Evolutionary conservation across 2,888 invertebrate species (phyloP).

Genomic region (Chromoteleia sp.): DNA sequence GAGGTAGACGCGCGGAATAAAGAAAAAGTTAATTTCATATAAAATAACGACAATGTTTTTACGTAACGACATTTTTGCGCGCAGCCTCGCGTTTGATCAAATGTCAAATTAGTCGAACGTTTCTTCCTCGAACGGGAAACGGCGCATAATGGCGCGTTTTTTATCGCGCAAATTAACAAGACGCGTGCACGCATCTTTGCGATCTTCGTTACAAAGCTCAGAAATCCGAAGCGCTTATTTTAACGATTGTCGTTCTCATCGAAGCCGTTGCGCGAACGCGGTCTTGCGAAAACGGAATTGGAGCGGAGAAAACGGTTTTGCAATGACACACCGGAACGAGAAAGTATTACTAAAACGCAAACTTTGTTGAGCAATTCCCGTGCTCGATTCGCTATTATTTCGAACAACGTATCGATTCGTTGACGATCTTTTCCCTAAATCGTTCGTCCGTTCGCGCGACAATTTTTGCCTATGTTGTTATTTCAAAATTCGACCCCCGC

Average conservation of each 20-base stretch:
- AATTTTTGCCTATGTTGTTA: too few species aligned
- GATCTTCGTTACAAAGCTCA: constrained; percentile 41
- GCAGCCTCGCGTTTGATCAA: constrained; percentile 24
- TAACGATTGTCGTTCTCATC: constrained; percentile 61
- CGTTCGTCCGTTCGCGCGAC: background rate
- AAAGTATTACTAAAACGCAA: constrained; percentile 70
- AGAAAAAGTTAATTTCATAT: constrained; percentile 47
- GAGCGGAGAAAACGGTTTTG: constrained; percentile 75
- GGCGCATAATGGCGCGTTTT: constrained; percentile 15
- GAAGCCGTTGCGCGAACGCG: constrained; percentile 62
- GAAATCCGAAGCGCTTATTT: constrained; percentile 59
- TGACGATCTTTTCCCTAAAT: too few species aligned
- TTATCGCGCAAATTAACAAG: constrained; percentile 36
- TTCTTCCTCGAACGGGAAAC: constrained; percentile 32
- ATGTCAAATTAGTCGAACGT: constrained; percentile 33
- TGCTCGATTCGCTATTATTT: constrained; percentile 59
- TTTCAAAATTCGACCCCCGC: too few species aligned
- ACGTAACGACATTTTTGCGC: constrained; percentile 22
- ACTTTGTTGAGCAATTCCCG: constrained; percentile 62
- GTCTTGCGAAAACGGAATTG: constrained; percentile 73
- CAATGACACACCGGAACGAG: constrained; percentile 71
- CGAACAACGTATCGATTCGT: constrained; percentile 34
- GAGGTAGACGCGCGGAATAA: constrained; percentile 13
- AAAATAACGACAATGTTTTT: constrained; percentile 35
- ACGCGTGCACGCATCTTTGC: constrained; percentile 28